Base-by-base conservation (phyloP, 2,888 invertebrate species). In the Linnaemya vulpina region DNA sequence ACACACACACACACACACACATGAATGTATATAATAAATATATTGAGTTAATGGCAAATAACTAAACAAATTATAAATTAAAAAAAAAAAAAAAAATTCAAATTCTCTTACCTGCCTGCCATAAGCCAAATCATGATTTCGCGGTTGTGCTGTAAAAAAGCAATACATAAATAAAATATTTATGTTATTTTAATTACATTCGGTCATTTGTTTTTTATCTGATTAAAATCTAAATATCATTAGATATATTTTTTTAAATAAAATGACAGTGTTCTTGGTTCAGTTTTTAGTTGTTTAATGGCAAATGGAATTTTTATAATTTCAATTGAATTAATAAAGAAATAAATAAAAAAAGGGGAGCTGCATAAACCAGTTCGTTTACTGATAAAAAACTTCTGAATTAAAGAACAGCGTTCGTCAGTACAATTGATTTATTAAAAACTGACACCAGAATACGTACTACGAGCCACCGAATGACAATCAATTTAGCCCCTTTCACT, bases 71-170 rank as follows among this genome's bases (percentile, higher is more conserved):
- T 71, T 63, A 7, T 22, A 62, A 62, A 38, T n/a, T 77, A 49
- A 35, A 51, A 3, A 53, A 68, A 53, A 51, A 38, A 53, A 68
- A 53, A 51, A 38, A 35, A 68, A 53, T n/a, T 49, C 7, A 70
- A 62, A 81, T 74, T 3, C 30, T 30, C 30, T 2, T 30, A 3
- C 30, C 3, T 30, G 78, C 81, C 81, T 81, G 58, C 55, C 65
- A 81, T 53, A 58, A 70, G 49, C 78, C 68, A 62, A 78, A 83
- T 74, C 68, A 68, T 83, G 83, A 83, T 83, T 68, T 68, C 38
- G 58, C 30, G 38, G 17, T 65, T 30, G 38, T 38, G 30, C 17
- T 30, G 20, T 17, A 60, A 43, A 55, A 67, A 38, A 35, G 17
- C 20, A 79, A 71, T 65, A 55, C 73, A 65, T 58, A 65, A 35